These are phyloP conservation scores for Epicampocera succincta DNA, from an alignment of 2,888 invertebrate genomes.

Conservation along the genomic window DNA sequence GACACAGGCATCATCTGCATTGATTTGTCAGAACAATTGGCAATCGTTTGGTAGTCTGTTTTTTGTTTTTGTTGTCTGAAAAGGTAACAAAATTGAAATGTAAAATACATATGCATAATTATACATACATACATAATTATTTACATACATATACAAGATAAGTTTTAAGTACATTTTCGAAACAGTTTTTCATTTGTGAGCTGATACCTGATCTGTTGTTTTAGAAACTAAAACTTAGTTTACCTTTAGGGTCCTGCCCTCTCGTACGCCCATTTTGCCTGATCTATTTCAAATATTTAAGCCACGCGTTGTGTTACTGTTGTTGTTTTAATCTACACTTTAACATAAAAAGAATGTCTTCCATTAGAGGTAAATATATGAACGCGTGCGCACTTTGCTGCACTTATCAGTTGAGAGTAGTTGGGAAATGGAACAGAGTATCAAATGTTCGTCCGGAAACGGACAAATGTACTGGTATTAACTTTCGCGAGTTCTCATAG, in stretches of 20 bases:
- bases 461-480: not conserved
- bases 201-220: slow-evolving; percentile 24
- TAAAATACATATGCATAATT: not conserved
- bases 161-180: not conserved
- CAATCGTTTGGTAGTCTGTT: slow-evolving; percentile 14
- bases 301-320: not conserved
- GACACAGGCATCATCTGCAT: slow-evolving; percentile 26
- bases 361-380: not conserved
- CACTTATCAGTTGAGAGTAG: slow-evolving; percentile 33
- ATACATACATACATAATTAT: slow-evolving; percentile 8
- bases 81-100: slow-evolving; percentile 6
- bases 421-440: not conserved
- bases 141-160: slow-evolving; percentile 1
- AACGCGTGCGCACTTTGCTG: slow-evolving; percentile 40
- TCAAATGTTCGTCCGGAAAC: not conserved
- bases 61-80: not conserved
- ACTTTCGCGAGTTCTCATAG: slow-evolving; percentile 18
- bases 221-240: not conserved
- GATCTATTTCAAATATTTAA: slow-evolving; percentile 31
- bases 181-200: not conserved
- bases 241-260: slow-evolving; percentile 23
- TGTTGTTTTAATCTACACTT: not conserved
- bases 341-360: not conserved
- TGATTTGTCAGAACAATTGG: slow-evolving; percentile 30
- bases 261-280: slow-evolving; percentile 31